Evolutionary conservation across 2,797 vertebrate species (phyloP), one percentile per base, ranked within the genome.

Genomic region (Sebastes trivittatus): DNA sequence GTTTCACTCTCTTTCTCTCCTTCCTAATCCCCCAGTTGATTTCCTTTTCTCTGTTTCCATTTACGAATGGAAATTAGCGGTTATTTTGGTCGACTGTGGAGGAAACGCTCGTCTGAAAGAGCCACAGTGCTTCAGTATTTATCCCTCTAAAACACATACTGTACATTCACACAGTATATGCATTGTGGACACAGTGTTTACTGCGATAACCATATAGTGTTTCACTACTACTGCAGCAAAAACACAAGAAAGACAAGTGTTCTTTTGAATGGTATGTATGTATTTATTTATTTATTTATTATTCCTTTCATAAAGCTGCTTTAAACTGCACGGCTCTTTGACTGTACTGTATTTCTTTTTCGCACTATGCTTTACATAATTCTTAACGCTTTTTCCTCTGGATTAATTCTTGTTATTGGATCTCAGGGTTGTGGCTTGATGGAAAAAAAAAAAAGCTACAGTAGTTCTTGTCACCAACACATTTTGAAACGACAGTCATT

Each of bases 11-110:
- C 42, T 66, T 67, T 76, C 49, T 65, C 81, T 77, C 20, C n/a
- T 55, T 70, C 66, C n/a, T 81, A 64, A 10, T 49, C 49, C 54
- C 72, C 34, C 5, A 52, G 32, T 77, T 75, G 32, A 72, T 84
- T 78, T 77, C 4, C 46, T 70, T 74, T 46, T 22, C 59, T 38
- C 52, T 65, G 10, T 79, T 88, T 86, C 81, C 80, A 87, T 90
- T 78, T 80, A 64, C 36, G 10, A 70, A 62, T 56, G 54, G 67
- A 86, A 80, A 84, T 87, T 64, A 65, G 34, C 25, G 36, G 30
- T 67, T 88, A 76, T 84, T 82, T 88, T 71, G 23, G 63, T 86
- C 25, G 16, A 34, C 58, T 54, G 36, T 55, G 13, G 60, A 32
- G 59, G 60, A 73, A 81, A 75, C 55, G 56, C 56, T 69, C 13